Evolutionary conservation across 2,797 vertebrate species (phyloP), one percentile per base, ranked within the genome.

Genomic region (Pagetopsis macropterus): DNA sequence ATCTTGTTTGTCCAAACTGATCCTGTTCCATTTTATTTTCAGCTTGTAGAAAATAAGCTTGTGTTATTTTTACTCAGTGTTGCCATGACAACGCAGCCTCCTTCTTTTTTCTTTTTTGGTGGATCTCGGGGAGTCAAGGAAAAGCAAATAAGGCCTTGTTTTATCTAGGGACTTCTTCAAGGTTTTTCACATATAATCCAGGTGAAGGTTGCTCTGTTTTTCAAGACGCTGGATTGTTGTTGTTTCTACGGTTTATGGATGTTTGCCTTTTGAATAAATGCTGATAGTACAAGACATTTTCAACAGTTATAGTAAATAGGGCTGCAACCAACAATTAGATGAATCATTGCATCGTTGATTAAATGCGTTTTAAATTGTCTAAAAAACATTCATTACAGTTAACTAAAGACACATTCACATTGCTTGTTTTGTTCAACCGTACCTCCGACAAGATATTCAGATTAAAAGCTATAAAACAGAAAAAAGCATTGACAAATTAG

Each of bases 1-100:
- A 92, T 89, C 83, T 91, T 90, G 88, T 93, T 92, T 90, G 89
- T 92, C 89, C 91, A 91, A 92, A 93, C 87, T 90, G 90, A 93
- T 93, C 89, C 87, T 87, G 90, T 92, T 92, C 91, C 89, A 88
- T 90, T 92, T 94, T 94, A 93, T 93, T 93, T 93, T 91, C 87
- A 90, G 91, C 91, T 92, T 88, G 82, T 90, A 87, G 91, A 92
- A 93, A 94, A 93, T 89, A 91, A 93, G 91, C 93, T 93, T 87
- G 87, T 94, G 93, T 94, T 94, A 94, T 95, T 95, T 95, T 94
- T 94, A 94, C 92, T 93, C 91, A 87, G 90, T 90, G 94, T 94
- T 95, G 90, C 94, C 92, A 94, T 94, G 94, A 94, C 94, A 90
- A 94, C 93, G 49, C 87, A 79, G 86, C 54, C 84, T 64, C 45